Conservation (phyloP, 2,888 invertebrate genomes). For the Eupithecia abbreviata region DNA sequence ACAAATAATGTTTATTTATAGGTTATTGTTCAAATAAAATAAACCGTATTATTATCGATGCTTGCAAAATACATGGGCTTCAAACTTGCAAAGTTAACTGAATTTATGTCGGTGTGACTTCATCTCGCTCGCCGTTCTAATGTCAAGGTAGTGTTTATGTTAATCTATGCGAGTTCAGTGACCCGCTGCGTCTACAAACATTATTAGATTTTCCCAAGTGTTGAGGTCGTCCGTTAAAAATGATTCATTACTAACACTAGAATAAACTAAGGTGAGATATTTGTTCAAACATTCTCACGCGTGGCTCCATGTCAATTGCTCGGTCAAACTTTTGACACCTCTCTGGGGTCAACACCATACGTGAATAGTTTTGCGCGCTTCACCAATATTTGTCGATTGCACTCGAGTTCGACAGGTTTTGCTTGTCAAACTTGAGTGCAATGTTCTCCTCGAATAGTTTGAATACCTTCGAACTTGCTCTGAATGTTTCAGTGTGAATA, state of each 20-base stretch:
- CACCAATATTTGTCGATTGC: slow-evolving; percentile 69
- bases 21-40: slow-evolving; percentile 13
- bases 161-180: slow-evolving; percentile 65
- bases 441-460: slow-evolving; percentile 7
- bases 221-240: slow-evolving; percentile 76
- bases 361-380: slow-evolving; percentile 67
- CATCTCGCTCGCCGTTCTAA: slow-evolving; percentile 37
- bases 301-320: slow-evolving; percentile 75
- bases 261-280: slow-evolving; percentile 76
- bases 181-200: slow-evolving; percentile 59
- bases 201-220: slow-evolving; percentile 70
- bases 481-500: neutral
- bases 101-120: slow-evolving; percentile 34
- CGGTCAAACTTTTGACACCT: slow-evolving; percentile 77
- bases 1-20: slow-evolving; percentile 44
- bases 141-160: slow-evolving; percentile 64
- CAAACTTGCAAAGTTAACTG: slow-evolving; percentile 24
- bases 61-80: slow-evolving; percentile 14
- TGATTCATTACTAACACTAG: slow-evolving; percentile 80
- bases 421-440: slow-evolving; percentile 20
- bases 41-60: neutral
- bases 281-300: slow-evolving; percentile 83
- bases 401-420: slow-evolving; percentile 52
- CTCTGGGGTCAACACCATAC: slow-evolving; percentile 65
- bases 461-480: neutral